phyloP scores from a whole-genome alignment of 30 jellyfish, hydroid and myxozoan species.

The Sanderia malayensis region DNA sequence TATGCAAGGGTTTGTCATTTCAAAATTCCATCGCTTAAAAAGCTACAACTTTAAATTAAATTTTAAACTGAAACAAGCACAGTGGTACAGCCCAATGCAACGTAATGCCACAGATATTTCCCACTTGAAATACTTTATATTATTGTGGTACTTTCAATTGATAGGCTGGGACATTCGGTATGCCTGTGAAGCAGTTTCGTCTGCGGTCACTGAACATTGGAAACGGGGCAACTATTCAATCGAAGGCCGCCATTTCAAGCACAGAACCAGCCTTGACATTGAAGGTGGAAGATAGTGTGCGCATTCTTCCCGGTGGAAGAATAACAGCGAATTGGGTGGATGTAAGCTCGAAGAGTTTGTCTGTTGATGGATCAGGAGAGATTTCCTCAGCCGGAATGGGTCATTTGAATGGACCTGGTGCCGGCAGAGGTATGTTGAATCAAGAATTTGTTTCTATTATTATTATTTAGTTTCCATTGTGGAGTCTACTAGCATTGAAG shows the following conservation, averaged over 20 bases:
- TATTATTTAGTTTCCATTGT: too few relatives aligned
- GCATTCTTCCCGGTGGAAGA: slow-evolving; percentile 58
- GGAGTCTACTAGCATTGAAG: too few relatives aligned
- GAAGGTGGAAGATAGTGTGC: slow-evolving; percentile 20
- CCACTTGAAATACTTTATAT: too few relatives aligned
- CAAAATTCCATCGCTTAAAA: too few relatives aligned
- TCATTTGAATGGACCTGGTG: slow-evolving; percentile 49
- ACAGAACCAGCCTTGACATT: slow-evolving; percentile 23
- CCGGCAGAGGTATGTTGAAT: slow-evolving; percentile 45
- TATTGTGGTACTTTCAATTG: not conserved
- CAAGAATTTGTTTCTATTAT: too few relatives aligned
- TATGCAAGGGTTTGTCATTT: too few relatives aligned
- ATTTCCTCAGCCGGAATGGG: slow-evolving; percentile 50
- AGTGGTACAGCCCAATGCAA: too few relatives aligned
- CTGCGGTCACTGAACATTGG: slow-evolving; percentile 39
- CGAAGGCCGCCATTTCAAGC: slow-evolving; percentile 22
- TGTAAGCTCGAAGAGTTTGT: slow-evolving; percentile 17
- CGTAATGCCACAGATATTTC: too few relatives aligned
- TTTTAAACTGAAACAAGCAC: too few relatives aligned
- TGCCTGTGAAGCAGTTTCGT: slow-evolving; percentile 29
- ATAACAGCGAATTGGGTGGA: slow-evolving; percentile 34
- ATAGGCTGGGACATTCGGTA: slow-evolving; percentile 46
- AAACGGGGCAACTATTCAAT: slow-evolving; percentile 39
- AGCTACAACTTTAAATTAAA: too few relatives aligned
- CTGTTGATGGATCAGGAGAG: slow-evolving; percentile 66